These are phyloP conservation scores for Pandemis cinnamomeana DNA, from an alignment of 2,888 invertebrate species.

Conservation along the genomic window DNA sequence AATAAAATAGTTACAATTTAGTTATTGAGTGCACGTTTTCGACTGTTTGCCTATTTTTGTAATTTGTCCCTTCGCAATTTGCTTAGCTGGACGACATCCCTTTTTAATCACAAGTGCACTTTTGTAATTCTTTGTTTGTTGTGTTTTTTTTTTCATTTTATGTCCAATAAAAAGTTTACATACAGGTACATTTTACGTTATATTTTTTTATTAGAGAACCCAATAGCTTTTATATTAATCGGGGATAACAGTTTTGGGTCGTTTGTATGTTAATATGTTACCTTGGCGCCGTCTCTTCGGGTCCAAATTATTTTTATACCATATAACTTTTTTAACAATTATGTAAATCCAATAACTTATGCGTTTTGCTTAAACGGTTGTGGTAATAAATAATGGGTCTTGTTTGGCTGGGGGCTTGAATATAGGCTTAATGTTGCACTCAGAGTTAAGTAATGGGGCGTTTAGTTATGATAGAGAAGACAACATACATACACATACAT, in stretches of 20 bases:
- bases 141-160: too few species aligned
- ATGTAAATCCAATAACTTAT: conserved; percentile 37
- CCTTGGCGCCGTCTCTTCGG: conserved; percentile 36
- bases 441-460: background rate
- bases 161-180: too few species aligned
- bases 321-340: conserved; percentile 22
- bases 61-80: too few species aligned
- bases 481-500: too few species aligned
- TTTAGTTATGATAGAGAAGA: background rate
- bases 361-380: conserved; percentile 31
- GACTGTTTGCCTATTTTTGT: too few species aligned
- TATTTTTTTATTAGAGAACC: conserved; percentile 20
- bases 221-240: background rate
- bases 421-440: background rate
- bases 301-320: conserved; percentile 33
- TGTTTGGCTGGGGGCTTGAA: conserved; percentile 11
- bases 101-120: too few species aligned
- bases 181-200: too few species aligned
- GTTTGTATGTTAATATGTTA: conserved; percentile 34
- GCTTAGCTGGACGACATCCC: too few species aligned
- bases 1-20: too few species aligned
- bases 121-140: too few species aligned
- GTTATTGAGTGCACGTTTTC: too few species aligned
- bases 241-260: background rate
- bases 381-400: conserved; percentile 27